Evolutionary conservation across 2,113 vertebrate species (phyloP).

Genomic region (Pterocles burchelli): DNA sequence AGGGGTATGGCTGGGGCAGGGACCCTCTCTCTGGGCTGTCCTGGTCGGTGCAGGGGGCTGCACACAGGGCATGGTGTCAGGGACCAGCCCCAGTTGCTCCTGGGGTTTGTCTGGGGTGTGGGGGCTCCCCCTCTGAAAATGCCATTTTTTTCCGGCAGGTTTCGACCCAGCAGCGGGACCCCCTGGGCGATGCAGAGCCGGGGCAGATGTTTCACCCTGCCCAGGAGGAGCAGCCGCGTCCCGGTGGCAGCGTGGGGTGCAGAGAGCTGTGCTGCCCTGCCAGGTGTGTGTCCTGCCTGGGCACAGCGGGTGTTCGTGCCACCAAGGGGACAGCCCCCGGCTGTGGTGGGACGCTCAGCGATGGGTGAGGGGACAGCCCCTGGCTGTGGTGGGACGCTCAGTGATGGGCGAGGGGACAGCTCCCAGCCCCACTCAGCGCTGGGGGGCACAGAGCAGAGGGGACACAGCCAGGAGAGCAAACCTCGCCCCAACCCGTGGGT

Average conservation of each 20-base stretch:
- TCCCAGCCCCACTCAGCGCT: background rate
- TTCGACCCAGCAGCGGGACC: rapidly evolving
- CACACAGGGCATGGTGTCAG: rapidly evolving
- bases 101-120: background rate
- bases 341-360: background rate
- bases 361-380: too few species aligned
- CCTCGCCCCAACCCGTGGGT: background rate
- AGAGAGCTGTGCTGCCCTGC: background rate
- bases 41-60: background rate
- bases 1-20: background rate
- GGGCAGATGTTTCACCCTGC: background rate
- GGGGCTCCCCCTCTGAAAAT: background rate
- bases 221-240: background rate
- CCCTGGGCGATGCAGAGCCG: rapidly evolving
- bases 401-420: background rate
- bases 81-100: background rate
- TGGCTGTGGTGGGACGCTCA: background rate
- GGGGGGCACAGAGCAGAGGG: background rate
- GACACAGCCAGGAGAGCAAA: background rate
- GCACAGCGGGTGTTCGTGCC: background rate
- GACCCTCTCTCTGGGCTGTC: background rate
- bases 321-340: rapidly evolving
- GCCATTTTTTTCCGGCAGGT: rapidly evolving
- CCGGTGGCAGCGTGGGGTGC: background rate
- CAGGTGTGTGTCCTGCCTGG: background rate